Conservation (phyloP, 1,140 invertebrate species). For the Pentalonia nigronervosa region DNA sequence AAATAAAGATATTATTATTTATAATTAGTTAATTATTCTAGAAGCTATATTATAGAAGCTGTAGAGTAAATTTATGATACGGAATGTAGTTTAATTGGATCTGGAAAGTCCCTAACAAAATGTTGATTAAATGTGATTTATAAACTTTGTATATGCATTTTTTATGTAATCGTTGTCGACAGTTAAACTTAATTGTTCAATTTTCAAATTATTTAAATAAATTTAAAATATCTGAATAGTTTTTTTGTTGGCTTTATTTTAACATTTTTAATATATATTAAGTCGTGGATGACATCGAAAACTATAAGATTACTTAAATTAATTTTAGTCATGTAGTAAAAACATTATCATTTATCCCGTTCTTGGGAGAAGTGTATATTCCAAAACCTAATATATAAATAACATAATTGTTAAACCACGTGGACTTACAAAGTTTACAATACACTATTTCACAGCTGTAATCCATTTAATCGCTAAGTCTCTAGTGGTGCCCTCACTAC, state of each 20-base stretch:
- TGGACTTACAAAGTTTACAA: conserved; percentile 2
- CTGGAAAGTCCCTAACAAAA: background rate
- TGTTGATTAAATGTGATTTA: background rate
- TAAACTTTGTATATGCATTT: background rate
- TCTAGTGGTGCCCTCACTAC: background rate
- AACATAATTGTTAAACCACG: conserved; percentile 10
- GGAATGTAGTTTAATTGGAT: background rate
- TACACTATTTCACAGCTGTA: background rate
- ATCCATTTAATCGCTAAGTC: background rate
- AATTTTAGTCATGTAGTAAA: background rate
- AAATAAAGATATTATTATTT: background rate
- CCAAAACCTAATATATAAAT: background rate
- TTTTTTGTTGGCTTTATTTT: background rate
- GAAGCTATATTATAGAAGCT: background rate
- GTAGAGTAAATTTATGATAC: background rate
- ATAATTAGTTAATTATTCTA: background rate
- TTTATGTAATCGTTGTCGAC: background rate
- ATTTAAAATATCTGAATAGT: background rate
- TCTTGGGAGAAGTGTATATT: background rate
- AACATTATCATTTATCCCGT: background rate
- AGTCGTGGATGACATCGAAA: background rate
- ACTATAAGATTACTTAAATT: background rate
- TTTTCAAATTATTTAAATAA: background rate
- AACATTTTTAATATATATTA: background rate
- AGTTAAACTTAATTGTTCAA: background rate